Conservation (phyloP, 2,797 vertebrate species). For the Sebastes nivosus region DNA sequence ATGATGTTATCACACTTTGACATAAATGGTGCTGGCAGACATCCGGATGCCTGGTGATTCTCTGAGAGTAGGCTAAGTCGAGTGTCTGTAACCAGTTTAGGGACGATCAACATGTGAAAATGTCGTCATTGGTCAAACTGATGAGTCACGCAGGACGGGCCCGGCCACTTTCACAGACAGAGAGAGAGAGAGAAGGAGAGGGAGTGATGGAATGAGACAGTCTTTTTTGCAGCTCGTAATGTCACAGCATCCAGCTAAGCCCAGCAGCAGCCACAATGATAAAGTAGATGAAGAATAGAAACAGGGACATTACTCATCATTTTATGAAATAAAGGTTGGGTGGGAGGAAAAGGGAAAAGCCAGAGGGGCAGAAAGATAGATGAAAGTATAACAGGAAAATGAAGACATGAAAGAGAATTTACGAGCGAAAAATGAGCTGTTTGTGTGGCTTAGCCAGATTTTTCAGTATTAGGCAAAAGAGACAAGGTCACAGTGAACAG, state of each 20-base stretch:
- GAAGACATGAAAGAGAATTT: background rate
- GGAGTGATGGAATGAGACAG: background rate
- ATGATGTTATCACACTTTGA: background rate
- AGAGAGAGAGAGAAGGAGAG: background rate
- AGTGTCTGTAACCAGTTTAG: constrained; percentile 30
- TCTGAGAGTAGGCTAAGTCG: background rate
- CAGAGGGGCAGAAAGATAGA: background rate
- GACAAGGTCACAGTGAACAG: constrained; percentile 22
- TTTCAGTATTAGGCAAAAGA: constrained; percentile 10
- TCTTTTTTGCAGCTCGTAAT: constrained; percentile 23
- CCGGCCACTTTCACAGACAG: background rate
- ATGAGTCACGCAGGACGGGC: constrained; percentile 55
- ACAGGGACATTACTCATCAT: constrained; percentile 17
- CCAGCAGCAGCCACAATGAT: constrained; percentile 13
- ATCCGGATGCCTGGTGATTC: background rate
- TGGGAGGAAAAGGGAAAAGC: background rate
- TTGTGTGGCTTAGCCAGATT: background rate
- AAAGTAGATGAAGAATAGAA: constrained; percentile 29
- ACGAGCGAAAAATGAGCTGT: background rate
- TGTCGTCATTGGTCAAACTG: constrained; percentile 1
- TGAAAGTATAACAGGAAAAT: background rate
- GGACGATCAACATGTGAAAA: constrained; percentile 15
- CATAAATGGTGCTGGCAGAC: background rate
- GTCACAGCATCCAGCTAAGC: constrained; percentile 16
- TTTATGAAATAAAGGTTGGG: constrained; percentile 6